These are phyloP conservation scores for Promerops cafer DNA, from an alignment of 2,113 vertebrate species.

Conservation along the genomic window DNA sequence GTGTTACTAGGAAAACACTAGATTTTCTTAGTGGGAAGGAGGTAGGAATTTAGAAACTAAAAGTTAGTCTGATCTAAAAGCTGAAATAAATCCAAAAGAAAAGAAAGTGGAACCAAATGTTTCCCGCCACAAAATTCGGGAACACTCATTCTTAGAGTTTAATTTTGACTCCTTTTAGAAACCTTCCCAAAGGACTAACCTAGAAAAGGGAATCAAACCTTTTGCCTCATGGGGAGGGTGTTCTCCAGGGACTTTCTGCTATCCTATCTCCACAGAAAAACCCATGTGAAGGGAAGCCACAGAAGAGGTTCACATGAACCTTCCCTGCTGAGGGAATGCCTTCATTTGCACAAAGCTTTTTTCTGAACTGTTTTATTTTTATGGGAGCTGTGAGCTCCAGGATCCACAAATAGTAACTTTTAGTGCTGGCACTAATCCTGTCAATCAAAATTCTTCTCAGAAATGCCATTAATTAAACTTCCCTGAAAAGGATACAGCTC, in stretches of 20 bases:
- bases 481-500: neutral
- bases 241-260: neutral
- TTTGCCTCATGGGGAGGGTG: neutral
- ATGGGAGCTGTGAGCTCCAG: constrained; percentile 1
- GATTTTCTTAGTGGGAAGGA: neutral
- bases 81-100: neutral
- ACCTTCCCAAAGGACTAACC: neutral
- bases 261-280: neutral
- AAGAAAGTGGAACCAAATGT: neutral
- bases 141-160: neutral
- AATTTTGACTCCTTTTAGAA: neutral
- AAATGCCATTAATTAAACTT: constrained; percentile 6
- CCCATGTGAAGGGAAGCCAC: neutral
- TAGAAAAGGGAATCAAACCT: neutral
- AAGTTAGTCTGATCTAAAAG: neutral
- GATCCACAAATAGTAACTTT: constrained; percentile 29
- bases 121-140: neutral
- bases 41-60: neutral
- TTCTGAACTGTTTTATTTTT: neutral
- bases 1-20: neutral
- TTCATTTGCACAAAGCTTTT: constrained; percentile 14
- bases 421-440: constrained; percentile 1
- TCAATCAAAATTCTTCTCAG: constrained; percentile 26
- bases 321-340: neutral
- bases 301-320: neutral